Evolutionary conservation across 2,797 vertebrate species (phyloP).

Genomic region (Anas bahamensis): DNA sequence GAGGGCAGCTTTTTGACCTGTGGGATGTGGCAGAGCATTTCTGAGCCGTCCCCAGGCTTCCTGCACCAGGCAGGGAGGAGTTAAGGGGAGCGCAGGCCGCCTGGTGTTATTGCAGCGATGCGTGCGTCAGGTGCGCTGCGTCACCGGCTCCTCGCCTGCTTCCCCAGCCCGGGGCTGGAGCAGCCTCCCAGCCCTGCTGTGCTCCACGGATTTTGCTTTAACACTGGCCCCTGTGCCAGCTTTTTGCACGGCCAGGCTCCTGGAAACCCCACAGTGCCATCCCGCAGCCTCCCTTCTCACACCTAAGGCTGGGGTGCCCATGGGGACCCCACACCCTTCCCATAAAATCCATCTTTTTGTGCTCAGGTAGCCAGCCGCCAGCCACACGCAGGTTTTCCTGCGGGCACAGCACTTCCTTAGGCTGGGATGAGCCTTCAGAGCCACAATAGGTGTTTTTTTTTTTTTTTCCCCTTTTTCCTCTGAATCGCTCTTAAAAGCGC

Average conservation of each 20-base stretch:
- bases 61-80: constrained; percentile 14
- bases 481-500: not conserved
- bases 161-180: not conserved
- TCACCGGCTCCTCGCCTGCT: not conserved
- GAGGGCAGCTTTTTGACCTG: fast-evolving
- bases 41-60: not conserved
- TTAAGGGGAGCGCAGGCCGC: constrained; percentile 9
- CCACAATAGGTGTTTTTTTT: too few relatives aligned
- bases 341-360: not conserved
- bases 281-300: not conserved
- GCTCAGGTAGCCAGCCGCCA: not conserved
- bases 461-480: too few relatives aligned
- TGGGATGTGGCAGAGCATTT: not conserved
- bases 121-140: constrained; percentile 21
- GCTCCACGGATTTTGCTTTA: fast-evolving
- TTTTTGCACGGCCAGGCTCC: not conserved
- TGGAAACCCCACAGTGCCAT: not conserved
- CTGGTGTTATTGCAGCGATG: not conserved
- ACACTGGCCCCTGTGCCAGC: not conserved
- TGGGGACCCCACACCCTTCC: too few relatives aligned
- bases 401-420: not conserved
- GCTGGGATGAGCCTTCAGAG: too few relatives aligned
- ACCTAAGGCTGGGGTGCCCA: not conserved
- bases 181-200: not conserved
- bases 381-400: not conserved